Percentiles rank a stretch among this genome's conserved stretches.
Evolutionary conservation across 2,888 invertebrate species (phyloP).

Genomic region (Gerosis bhagava): DNA sequence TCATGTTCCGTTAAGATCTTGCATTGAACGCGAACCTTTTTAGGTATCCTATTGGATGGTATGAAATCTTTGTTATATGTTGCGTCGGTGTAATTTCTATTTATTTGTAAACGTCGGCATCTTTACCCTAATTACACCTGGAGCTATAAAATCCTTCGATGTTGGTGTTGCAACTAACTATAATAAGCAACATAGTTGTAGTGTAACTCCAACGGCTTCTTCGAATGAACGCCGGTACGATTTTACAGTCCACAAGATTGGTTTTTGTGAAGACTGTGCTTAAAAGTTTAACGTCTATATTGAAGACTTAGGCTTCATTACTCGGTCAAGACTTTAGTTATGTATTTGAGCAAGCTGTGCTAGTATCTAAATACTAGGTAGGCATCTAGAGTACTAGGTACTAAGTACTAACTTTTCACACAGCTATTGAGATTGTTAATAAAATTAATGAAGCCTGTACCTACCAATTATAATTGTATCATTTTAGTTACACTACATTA

Average conservation of each 20-base stretch:
- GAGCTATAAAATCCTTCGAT: constrained; percentile 49
- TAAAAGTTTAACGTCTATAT: constrained; percentile 4
- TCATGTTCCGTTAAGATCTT: constrained; percentile 17
- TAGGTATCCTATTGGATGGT: constrained; percentile 54
- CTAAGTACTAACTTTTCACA: too few species aligned
- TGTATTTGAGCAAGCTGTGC: too few species aligned
- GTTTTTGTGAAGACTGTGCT: constrained; percentile 1
- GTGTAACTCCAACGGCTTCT: constrained; percentile 11
- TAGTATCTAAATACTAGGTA: too few species aligned
- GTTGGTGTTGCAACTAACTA: constrained; percentile 48
- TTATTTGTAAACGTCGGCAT: constrained; percentile 56
- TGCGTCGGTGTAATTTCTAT: constrained; percentile 42
- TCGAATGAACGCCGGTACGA: constrained; percentile 10
- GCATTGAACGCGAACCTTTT: constrained; percentile 13
- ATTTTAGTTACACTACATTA: too few species aligned
- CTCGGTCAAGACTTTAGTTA: neutral
- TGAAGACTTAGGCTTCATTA: neutral
- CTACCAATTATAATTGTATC: too few species aligned
- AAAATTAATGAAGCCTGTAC: too few species aligned
- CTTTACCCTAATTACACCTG: constrained; percentile 61
- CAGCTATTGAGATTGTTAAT: too few species aligned
- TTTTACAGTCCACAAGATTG: constrained; percentile 6
- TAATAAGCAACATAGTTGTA: constrained; percentile 63
- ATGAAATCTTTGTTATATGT: constrained; percentile 56
- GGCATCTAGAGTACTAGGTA: too few species aligned